Conservation (phyloP, 2,888 invertebrate genomes). For the Rugalucina vietnamica region DNA sequence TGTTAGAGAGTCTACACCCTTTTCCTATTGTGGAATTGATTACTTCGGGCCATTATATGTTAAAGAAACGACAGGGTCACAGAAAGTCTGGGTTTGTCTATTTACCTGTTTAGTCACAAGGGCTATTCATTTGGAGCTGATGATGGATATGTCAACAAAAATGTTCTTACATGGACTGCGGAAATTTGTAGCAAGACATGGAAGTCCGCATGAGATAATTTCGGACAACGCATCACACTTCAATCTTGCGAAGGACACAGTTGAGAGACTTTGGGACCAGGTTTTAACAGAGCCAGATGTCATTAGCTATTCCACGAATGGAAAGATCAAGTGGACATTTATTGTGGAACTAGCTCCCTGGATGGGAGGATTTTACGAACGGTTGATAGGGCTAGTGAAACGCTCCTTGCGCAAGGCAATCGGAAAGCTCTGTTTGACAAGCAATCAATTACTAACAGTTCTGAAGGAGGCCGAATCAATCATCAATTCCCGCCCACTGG, state of each 20-base stretch:
- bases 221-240: constrained; percentile 16
- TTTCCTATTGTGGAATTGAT: constrained; percentile 2
- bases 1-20: background rate
- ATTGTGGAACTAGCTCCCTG: background rate
- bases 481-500: constrained; percentile 14
- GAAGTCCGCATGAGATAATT: background rate
- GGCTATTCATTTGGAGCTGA: constrained; percentile 20
- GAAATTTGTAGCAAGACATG: constrained; percentile 1
- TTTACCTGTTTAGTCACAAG: constrained; percentile 16
- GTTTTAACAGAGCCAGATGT: background rate
- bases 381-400: background rate
- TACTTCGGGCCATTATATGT: constrained; percentile 10
- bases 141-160: constrained; percentile 14
- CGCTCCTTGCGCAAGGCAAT: constrained; percentile 4
- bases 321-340: background rate
- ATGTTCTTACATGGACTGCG: background rate
- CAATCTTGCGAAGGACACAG: background rate
- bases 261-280: background rate
- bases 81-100: constrained; percentile 20
- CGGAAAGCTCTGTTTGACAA: background rate
- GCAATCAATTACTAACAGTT: background rate
- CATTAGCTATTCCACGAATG: background rate
- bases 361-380: background rate
- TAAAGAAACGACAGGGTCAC: background rate
- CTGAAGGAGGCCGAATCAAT: constrained; percentile 11